Conservation (phyloP, 2,888 invertebrate genomes). For the Gonocerus acuteangulatus region DNA sequence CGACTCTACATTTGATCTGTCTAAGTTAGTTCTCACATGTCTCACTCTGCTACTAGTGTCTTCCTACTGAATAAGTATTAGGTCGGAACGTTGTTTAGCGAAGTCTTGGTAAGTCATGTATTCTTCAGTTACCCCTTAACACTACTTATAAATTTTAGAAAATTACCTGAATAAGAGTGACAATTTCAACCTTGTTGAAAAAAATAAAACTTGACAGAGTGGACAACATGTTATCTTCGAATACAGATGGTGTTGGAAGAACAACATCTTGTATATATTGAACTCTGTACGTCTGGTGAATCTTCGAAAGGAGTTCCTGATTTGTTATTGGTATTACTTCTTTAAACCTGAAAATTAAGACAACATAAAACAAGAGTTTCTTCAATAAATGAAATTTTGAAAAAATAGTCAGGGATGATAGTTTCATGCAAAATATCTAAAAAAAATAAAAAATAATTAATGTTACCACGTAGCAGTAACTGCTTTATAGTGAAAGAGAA, state of each 20-base stretch:
- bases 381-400: not conserved
- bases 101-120: no score
- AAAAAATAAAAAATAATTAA: no score
- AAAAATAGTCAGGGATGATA: not conserved
- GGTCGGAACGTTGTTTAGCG: no score
- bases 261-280: constrained; percentile 99
- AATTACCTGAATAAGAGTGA: constrained; percentile 71
- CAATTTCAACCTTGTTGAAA: constrained; percentile 99
- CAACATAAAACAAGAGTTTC: constrained; percentile 11
- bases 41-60: no score
- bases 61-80: no score
- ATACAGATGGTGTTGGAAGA: constrained; percentile 95
- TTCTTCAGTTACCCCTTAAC: no score
- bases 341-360: constrained; percentile 54
- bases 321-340: constrained; percentile 94
- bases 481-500: no score
- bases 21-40: no score
- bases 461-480: no score
- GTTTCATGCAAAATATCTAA: no score
- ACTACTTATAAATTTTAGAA: no score
- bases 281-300: constrained; percentile 98
- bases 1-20: no score
- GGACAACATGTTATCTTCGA: constrained; percentile 97
- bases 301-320: constrained; percentile 89
- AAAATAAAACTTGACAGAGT: constrained; percentile 97